Conservation (phyloP, 2,888 invertebrate genomes). For the Anticlea derivata region DNA sequence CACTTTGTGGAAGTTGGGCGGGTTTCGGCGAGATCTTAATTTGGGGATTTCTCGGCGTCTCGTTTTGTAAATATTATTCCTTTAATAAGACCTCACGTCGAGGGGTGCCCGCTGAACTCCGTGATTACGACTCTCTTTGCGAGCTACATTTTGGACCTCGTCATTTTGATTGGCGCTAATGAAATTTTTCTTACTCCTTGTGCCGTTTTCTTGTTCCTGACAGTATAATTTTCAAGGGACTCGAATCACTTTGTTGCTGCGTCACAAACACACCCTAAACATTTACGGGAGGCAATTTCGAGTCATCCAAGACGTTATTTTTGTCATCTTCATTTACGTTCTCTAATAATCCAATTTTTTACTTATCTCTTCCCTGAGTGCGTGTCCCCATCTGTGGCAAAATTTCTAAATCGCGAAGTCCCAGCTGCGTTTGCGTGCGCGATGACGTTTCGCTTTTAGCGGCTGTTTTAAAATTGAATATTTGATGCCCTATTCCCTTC, state of each 20-base stretch:
- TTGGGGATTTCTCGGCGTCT: constrained; percentile 84
- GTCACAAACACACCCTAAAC: constrained; percentile 73
- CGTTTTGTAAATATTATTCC: constrained; percentile 85
- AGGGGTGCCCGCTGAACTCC: constrained; percentile 80
- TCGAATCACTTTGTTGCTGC: constrained; percentile 65
- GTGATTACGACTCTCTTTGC: constrained; percentile 83
- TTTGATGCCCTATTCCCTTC: constrained; percentile 81
- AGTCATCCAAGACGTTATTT: constrained; percentile 70
- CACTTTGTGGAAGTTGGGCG: constrained; percentile 85
- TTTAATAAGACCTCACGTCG: constrained; percentile 84
- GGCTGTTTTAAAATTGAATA: constrained; percentile 84
- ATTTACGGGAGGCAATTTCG: constrained; percentile 69
- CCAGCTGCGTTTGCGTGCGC: constrained; percentile 77
- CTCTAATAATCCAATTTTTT: constrained; percentile 80
- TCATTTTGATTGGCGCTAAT: constrained; percentile 84
- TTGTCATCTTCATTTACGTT: constrained; percentile 74
- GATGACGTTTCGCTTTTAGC: constrained; percentile 84
- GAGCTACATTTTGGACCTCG: constrained; percentile 83
- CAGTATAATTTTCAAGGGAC: constrained; percentile 76
- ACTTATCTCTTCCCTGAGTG: constrained; percentile 76
- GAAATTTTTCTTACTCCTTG: constrained; percentile 81
- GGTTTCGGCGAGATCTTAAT: constrained; percentile 84
- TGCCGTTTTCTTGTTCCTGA: constrained; percentile 80
- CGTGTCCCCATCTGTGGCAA: constrained; percentile 80
- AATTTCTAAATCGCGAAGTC: constrained; percentile 80